Conservation (phyloP, 2,113 vertebrate species). For the Caranx melampygus region DNA sequence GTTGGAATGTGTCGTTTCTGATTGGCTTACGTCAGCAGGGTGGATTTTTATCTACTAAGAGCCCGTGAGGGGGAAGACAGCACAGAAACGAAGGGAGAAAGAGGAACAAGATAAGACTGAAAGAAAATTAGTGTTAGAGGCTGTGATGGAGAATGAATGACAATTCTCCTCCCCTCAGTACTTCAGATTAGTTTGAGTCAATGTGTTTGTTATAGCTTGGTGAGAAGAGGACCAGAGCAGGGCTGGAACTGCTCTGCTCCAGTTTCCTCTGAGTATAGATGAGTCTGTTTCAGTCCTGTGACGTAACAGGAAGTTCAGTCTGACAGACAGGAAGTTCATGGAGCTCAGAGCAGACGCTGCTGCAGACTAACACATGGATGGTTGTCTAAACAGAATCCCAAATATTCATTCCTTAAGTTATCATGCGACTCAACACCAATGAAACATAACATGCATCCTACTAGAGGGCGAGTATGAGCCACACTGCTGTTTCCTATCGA, state of each 20-base stretch:
- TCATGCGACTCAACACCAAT: slow-evolving; percentile 72
- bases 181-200: neutral
- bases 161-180: neutral
- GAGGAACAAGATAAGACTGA: neutral
- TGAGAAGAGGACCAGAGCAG: no score
- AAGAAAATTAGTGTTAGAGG: neutral
- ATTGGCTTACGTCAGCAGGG: slow-evolving; percentile 5
- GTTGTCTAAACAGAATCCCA: slow-evolving; percentile 46
- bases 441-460: slow-evolving; percentile 73
- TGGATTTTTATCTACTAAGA: neutral
- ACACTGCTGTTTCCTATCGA: slow-evolving; percentile 35
- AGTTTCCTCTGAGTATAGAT: neutral
- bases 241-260: neutral
- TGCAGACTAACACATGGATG: slow-evolving; percentile 42
- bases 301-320: slow-evolving; percentile 6
- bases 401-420: slow-evolving; percentile 66
- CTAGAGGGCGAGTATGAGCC: slow-evolving; percentile 11
- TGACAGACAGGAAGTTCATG: slow-evolving; percentile 38
- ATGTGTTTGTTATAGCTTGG: neutral
- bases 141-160: neutral
- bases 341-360: slow-evolving; percentile 43
- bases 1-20: slow-evolving; percentile 1
- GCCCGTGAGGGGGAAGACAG: neutral
- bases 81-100: neutral
- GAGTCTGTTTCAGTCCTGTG: neutral